Conservation (phyloP, 2,113 vertebrate species). For the Mola mola region DNA sequence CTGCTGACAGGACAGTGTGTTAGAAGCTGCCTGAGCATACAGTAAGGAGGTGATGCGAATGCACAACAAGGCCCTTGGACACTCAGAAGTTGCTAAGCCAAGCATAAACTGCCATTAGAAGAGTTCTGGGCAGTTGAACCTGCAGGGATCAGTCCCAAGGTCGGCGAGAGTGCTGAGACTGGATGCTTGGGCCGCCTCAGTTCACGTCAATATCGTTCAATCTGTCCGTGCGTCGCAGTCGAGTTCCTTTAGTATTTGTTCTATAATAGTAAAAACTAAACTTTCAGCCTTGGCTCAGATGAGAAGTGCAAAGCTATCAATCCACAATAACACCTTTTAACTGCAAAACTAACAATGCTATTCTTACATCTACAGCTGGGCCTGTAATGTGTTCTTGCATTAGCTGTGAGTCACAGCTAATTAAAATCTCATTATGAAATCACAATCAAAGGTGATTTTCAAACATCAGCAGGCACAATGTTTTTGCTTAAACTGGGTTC, state of each 20-base stretch:
- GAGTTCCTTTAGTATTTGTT: constrained; percentile 2
- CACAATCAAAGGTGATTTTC: no score
- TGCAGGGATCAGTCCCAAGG: constrained; percentile 49
- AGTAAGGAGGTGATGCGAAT: constrained; percentile 42
- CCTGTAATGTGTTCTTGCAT: no score
- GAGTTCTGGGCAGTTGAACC: constrained; percentile 43
- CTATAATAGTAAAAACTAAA: neutral
- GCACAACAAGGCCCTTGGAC: constrained; percentile 34
- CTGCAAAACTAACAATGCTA: no score
- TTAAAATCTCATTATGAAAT: no score
- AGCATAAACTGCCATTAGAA: constrained; percentile 50
- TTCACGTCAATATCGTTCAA: constrained; percentile 19
- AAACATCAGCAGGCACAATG: no score
- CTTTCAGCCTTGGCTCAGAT: neutral
- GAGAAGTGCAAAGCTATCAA: neutral
- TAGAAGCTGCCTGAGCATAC: constrained; percentile 4
- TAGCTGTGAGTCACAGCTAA: no score
- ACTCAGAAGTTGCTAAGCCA: constrained; percentile 43
- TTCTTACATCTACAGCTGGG: no score
- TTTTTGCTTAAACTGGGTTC: no score
- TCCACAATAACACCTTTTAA: no score
- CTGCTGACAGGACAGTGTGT: constrained; percentile 31
- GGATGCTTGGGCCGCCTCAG: constrained; percentile 28
- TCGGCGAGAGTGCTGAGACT: constrained; percentile 50
- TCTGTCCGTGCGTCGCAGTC: neutral